Evolutionary conservation across 1,140 invertebrate genomes (phyloP).

Genomic region (Reticulitermes speratus): DNA sequence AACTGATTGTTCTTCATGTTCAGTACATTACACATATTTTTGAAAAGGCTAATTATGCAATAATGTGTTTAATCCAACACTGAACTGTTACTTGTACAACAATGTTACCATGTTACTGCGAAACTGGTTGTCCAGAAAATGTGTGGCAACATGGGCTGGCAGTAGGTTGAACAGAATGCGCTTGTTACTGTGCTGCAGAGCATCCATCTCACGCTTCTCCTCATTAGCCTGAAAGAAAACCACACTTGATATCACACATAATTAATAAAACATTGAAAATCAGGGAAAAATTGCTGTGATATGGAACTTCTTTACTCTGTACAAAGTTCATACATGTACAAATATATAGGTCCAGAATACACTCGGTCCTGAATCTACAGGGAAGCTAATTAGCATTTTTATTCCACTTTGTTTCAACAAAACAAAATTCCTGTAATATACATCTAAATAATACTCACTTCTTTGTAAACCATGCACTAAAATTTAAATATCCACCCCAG

Average conservation of each 20-base stretch:
- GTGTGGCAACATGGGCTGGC: conserved; percentile 88
- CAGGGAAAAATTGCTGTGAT: neutral
- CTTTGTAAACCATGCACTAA: too few relatives aligned
- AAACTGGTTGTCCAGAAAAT: conserved; percentile 88
- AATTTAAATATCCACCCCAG: too few relatives aligned
- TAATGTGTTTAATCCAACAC: neutral
- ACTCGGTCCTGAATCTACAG: neutral
- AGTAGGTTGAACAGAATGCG: conserved; percentile 90
- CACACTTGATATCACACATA: neutral
- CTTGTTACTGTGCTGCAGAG: conserved; percentile 82
- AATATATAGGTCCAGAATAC: neutral
- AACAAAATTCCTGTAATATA: too few relatives aligned
- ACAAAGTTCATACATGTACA: neutral
- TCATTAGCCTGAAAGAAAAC: conserved; percentile 66
- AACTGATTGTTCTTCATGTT: neutral
- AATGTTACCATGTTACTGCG: conserved; percentile 77
- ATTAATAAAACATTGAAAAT: neutral
- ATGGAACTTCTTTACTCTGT: neutral
- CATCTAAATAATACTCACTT: too few relatives aligned
- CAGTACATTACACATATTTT: neutral
- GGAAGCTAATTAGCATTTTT: neutral
- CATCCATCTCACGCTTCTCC: conserved; percentile 89
- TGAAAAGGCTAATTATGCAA: neutral
- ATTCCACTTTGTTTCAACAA: too few relatives aligned
- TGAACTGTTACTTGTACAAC: too few relatives aligned